Conservation (phyloP, 2,113 vertebrate genomes). For the Scatophagus argus region DNA sequence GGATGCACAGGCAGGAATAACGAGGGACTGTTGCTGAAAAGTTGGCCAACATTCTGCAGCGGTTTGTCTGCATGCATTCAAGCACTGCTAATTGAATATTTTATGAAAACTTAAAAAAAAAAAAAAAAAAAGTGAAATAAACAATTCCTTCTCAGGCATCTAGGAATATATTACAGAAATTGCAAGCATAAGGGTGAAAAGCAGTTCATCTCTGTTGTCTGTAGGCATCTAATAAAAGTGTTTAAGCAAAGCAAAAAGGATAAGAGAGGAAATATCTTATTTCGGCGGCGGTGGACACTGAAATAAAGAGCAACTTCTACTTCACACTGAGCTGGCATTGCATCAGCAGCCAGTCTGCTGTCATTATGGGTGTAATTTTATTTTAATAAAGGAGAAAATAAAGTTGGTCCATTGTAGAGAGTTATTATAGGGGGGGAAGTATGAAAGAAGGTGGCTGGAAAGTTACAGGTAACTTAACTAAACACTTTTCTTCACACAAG, state of each 20-base stretch:
- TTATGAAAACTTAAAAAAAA: constrained; percentile 35
- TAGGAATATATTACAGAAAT: constrained; percentile 15
- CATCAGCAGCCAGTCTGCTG: constrained; percentile 25
- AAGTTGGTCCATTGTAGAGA: constrained; percentile 22
- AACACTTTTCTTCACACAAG: background rate
- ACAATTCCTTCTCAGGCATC: constrained; percentile 9
- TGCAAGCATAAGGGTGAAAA: background rate
- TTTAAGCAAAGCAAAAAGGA: constrained; percentile 39
- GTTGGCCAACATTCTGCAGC: constrained; percentile 19
- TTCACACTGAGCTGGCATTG: constrained; percentile 5
- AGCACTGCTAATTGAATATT: constrained; percentile 37
- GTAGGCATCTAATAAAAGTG: constrained; percentile 14
- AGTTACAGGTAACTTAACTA: constrained; percentile 4
- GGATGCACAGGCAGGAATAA: constrained; percentile 4
- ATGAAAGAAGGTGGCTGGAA: background rate
- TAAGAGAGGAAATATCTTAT: constrained; percentile 22
- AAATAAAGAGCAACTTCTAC: constrained; percentile 30
- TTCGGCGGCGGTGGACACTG: background rate
- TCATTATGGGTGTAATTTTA: constrained; percentile 30
- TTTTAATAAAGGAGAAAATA: constrained; percentile 36
- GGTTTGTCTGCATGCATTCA: background rate
- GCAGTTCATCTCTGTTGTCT: background rate
- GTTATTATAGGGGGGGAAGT: background rate
- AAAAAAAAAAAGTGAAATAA: constrained; percentile 32
- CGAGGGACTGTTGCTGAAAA: background rate